Evolutionary conservation across 2,113 vertebrate genomes (phyloP).

Genomic region (Nothoprocta pentlandii): DNA sequence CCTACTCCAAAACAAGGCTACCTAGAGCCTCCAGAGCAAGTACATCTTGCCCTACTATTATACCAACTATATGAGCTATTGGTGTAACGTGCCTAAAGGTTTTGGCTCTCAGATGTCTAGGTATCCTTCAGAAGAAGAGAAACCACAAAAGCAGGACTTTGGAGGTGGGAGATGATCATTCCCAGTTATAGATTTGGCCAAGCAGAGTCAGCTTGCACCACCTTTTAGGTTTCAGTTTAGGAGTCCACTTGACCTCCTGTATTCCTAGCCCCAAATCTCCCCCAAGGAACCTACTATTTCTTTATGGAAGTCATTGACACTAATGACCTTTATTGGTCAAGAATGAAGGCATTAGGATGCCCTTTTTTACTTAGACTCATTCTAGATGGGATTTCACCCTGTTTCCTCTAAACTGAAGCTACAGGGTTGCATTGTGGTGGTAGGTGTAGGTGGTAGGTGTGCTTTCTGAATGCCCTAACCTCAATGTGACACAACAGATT

Average conservation of each 20-base stretch:
- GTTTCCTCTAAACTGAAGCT: neutral
- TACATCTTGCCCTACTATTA: neutral
- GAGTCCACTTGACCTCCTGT: neutral
- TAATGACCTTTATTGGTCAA: neutral
- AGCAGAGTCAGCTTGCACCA: neutral
- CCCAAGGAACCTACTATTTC: neutral
- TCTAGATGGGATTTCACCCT: neutral
- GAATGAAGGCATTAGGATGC: neutral
- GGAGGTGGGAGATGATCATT: neutral
- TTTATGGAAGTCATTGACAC: neutral
- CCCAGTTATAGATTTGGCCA: neutral
- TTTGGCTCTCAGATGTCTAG: neutral
- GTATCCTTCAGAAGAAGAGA: neutral
- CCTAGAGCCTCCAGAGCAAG: neutral
- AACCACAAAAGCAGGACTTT: too few species aligned
- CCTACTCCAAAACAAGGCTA: neutral
- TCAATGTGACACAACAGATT: rapidly evolving
- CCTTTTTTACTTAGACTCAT: neutral
- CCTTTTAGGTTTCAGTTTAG: neutral
- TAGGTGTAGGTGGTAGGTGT: neutral
- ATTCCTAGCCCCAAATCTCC: neutral
- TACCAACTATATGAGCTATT: too few species aligned
- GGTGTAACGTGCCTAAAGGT: neutral
- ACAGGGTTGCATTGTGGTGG: too few species aligned
- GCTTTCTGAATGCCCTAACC: neutral